Percentiles rank a stretch among this genome's conserved stretches.
These are phyloP conservation scores for Elegia similella DNA, from an alignment of 2,888 invertebrate species.

Conservation along the genomic window DNA sequence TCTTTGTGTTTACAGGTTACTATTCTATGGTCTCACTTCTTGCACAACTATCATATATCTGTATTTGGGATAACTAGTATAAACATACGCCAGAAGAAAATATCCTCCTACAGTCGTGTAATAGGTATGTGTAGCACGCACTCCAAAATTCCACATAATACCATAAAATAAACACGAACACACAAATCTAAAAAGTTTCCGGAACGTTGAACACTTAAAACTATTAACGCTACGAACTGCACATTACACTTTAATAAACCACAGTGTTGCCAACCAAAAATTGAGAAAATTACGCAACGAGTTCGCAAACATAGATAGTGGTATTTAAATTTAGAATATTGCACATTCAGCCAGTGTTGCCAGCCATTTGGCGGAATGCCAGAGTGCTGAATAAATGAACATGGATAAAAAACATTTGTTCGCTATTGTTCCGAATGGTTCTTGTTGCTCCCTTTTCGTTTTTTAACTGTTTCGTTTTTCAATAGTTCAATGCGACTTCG, in stretches of 20 bases:
- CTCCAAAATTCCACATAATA: background rate
- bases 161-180: background rate
- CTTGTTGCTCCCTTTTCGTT: constrained; percentile 33
- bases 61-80: too few relatives aligned
- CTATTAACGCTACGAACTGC: constrained; percentile 5
- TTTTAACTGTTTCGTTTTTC: constrained; percentile 26
- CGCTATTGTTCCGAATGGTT: constrained; percentile 39
- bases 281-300: constrained; percentile 28
- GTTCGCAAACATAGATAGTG: constrained; percentile 28
- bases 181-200: background rate
- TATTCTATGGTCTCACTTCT: too few relatives aligned
- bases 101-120: too few relatives aligned
- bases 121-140: too few relatives aligned
- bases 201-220: background rate
- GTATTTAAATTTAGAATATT: constrained; percentile 38
- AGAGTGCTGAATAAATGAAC: constrained; percentile 52
- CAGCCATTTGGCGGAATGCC: constrained; percentile 45
- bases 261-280: constrained; percentile 30
- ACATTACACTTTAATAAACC: constrained; percentile 9
- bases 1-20: too few relatives aligned
- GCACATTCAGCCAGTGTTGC: constrained; percentile 34
- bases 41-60: too few relatives aligned
- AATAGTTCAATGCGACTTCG: constrained; percentile 22
- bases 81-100: too few relatives aligned
- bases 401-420: constrained; percentile 53